phyloP scores from a whole-genome alignment of 2,113 vertebrate genomes.

The Halichoerus grypus region DNA sequence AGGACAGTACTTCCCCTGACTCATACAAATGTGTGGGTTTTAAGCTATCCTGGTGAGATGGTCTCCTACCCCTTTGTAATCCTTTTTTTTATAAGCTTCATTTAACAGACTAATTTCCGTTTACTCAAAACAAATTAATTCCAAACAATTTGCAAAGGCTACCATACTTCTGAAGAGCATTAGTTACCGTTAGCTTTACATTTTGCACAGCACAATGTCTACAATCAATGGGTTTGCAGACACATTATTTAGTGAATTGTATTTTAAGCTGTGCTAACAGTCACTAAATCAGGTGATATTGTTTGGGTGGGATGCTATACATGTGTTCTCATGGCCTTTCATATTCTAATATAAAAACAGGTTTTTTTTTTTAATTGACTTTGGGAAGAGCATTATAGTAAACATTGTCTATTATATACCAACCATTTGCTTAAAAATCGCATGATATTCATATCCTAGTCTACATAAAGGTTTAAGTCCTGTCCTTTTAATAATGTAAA shows the following conservation, averaged over 20 bases:
- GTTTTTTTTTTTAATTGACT: not conserved
- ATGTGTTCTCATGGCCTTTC: slow-evolving; percentile 34
- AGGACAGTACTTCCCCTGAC: slow-evolving; percentile 84
- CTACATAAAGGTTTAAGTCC: not conserved
- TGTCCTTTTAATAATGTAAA: not conserved
- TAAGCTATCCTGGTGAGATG: slow-evolving; percentile 75
- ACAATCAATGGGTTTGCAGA: slow-evolving; percentile 72
- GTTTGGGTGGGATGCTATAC: not conserved
- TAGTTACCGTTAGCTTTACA: slow-evolving; percentile 85
- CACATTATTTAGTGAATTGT: slow-evolving; percentile 68
- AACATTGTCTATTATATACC: not conserved
- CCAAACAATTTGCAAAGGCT: slow-evolving; percentile 81
- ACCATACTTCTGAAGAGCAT: slow-evolving; percentile 77
- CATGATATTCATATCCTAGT: not conserved
- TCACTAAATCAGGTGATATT: slow-evolving; percentile 33
- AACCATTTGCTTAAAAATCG: not conserved
- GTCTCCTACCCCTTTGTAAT: slow-evolving; percentile 77
- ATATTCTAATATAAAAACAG: slow-evolving; percentile 22
- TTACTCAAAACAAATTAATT: slow-evolving; percentile 89
- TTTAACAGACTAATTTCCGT: slow-evolving; percentile 87
- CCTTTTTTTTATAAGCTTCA: slow-evolving; percentile 80
- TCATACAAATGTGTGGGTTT: slow-evolving; percentile 81
- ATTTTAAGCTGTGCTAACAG: slow-evolving; percentile 52
- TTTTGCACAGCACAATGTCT: slow-evolving; percentile 81
- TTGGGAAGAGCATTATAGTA: not conserved